Conservation (phyloP, 2,797 vertebrate species). For the Manis pentadactyla region DNA sequence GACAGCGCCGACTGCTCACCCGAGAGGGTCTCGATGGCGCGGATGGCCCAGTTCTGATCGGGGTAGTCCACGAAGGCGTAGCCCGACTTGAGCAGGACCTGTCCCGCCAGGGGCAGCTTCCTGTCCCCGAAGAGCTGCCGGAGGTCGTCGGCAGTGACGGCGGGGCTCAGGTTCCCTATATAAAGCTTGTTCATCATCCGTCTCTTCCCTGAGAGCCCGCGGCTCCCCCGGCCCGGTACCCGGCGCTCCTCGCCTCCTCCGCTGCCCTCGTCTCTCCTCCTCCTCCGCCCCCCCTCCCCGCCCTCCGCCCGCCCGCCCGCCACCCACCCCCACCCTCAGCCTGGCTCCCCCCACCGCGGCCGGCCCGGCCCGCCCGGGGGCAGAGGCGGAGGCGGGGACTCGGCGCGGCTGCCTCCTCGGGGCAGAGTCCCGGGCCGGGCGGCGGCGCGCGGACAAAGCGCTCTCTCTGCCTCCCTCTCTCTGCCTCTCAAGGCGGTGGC, state of each 20-base stretch:
- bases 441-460: conserved; percentile 82
- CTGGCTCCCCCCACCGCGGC: conserved; percentile 79
- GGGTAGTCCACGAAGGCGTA: conserved; percentile 97
- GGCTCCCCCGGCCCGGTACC: conserved; percentile 82
- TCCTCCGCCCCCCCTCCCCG: conserved; percentile 63
- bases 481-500: conserved; percentile 70
- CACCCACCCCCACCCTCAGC: conserved; percentile 74
- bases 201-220: conserved; percentile 74
- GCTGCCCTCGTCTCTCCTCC: conserved; percentile 67
- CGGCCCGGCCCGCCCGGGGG: conserved; percentile 79
- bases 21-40: conserved; percentile 94
- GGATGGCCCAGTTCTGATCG: conserved; percentile 96
- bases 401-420: conserved; percentile 79
- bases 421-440: conserved; percentile 82
- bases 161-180: conserved; percentile 96
- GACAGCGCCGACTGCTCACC: conserved; percentile 86
- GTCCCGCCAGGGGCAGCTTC: conserved; percentile 94
- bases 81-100: conserved; percentile 95
- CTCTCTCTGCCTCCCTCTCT: conserved; percentile 73
- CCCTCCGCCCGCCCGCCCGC: conserved; percentile 69
- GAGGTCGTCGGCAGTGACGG: conserved; percentile 95
- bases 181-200: conserved; percentile 98
- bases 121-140: conserved; percentile 94
- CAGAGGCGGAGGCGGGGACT: conserved; percentile 83
- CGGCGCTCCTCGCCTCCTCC: conserved; percentile 76